phyloP scores from a whole-genome alignment of 2,888 invertebrate species.

The Tryphoninae sp. region DNA sequence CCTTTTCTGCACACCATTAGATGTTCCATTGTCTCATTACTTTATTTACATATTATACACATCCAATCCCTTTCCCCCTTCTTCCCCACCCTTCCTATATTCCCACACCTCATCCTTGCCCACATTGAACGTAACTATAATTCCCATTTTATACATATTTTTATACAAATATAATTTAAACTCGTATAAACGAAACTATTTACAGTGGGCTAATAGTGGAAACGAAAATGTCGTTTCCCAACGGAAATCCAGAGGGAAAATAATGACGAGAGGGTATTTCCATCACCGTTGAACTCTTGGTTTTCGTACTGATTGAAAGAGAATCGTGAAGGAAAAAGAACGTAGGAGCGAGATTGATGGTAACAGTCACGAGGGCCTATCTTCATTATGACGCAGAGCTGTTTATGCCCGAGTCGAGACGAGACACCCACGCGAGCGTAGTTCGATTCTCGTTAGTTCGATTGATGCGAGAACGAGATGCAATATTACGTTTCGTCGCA shows the following conservation, averaged over 20 bases:
- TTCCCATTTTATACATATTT: too few species aligned
- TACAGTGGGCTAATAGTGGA: not conserved
- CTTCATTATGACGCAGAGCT: conserved; percentile 14
- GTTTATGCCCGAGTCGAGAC: conserved; percentile 16
- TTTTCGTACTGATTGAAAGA: not conserved
- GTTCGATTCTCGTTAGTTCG: conserved; percentile 13
- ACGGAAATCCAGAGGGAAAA: not conserved
- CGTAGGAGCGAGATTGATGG: not conserved
- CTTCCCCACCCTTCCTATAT: too few species aligned
- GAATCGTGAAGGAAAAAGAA: not conserved
- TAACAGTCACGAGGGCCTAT: conserved; percentile 11
- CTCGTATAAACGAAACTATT: not conserved
- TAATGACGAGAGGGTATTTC: not conserved
- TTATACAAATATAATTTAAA: too few species aligned
- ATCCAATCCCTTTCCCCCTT: too few species aligned
- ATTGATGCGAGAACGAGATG: not conserved
- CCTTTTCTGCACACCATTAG: too few species aligned
- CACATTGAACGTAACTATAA: too few species aligned
- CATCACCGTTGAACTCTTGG: conserved; percentile 15
- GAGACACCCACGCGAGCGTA: conserved; percentile 15
- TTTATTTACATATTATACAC: too few species aligned
- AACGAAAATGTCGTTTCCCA: not conserved
- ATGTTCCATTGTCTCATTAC: too few species aligned
- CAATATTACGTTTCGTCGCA: not conserved
- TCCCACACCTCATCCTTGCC: too few species aligned